Evolutionary conservation across 2,113 vertebrate species (phyloP).

Genomic region (Petrocephalus microphthalmus): DNA sequence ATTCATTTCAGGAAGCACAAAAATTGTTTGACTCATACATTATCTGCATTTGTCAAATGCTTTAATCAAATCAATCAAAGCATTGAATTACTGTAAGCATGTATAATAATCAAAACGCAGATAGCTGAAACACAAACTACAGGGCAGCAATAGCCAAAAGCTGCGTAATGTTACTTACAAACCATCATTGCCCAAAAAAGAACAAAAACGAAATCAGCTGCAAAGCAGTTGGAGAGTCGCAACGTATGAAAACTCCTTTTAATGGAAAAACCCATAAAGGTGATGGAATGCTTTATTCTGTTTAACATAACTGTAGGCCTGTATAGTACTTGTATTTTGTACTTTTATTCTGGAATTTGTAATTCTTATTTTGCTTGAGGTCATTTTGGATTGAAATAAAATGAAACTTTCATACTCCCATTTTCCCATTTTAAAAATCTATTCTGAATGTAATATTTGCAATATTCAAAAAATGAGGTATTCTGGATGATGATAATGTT

Average conservation of each 20-base stretch:
- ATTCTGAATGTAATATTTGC: neutral
- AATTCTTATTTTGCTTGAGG: neutral
- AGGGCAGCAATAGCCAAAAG: neutral
- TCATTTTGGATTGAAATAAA: neutral
- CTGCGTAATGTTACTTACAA: neutral
- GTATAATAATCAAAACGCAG: neutral
- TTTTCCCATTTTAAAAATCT: neutral
- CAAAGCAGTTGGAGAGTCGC: neutral
- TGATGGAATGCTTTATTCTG: neutral
- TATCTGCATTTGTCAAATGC: neutral
- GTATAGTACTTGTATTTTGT: neutral
- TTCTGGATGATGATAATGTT: neutral
- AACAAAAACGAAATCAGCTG: neutral
- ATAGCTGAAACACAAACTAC: neutral
- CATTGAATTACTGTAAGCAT: neutral
- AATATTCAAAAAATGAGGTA: neutral
- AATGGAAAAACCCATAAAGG: neutral
- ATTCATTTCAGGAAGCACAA: neutral
- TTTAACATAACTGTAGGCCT: neutral
- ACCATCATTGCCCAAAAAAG: neutral
- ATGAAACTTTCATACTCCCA: neutral
- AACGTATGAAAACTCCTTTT: neutral
- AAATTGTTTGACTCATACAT: neutral
- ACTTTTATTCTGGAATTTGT: neutral
- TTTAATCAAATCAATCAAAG: neutral